Conservation (phyloP, 2,113 vertebrate species). For the Dunckerocampus dactyliophorus region DNA sequence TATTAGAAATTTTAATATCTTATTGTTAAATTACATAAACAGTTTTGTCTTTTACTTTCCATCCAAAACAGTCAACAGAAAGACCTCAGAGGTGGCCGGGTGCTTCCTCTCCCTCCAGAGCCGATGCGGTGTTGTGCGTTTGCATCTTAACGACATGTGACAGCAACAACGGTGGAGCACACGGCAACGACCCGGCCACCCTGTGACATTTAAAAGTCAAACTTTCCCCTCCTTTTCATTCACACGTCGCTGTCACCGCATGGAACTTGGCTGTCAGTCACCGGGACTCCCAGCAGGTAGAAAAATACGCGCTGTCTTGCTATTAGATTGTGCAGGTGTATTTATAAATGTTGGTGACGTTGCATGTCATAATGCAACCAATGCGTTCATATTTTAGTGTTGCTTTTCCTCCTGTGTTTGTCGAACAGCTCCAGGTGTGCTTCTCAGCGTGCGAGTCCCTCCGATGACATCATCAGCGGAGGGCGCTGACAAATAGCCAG, state of each 20-base stretch:
- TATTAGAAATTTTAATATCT: too few species aligned
- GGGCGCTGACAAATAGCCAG: background rate
- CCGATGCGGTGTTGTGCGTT: conserved; percentile 5
- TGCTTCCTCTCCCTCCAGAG: background rate
- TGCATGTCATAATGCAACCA: background rate
- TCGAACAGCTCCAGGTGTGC: conserved; percentile 16
- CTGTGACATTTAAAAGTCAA: conserved; percentile 63
- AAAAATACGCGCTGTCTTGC: too few species aligned
- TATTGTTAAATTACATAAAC: too few species aligned
- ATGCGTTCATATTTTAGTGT: background rate
- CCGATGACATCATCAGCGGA: conserved; percentile 9
- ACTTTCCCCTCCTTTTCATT: conserved; percentile 30
- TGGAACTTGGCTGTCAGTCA: conserved; percentile 28
- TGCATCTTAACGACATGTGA: conserved; percentile 17
- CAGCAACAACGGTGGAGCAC: conserved; percentile 19
- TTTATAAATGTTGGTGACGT: background rate
- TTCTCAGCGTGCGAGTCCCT: background rate
- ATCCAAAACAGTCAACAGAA: too few species aligned
- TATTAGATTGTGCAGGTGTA: too few species aligned
- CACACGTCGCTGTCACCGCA: conserved; percentile 35
- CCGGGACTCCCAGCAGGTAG: conserved; percentile 2
- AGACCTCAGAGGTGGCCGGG: background rate
- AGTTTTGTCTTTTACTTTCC: too few species aligned
- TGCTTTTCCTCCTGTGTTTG: background rate
- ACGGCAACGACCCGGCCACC: conserved; percentile 19